phyloP scores from a whole-genome alignment of 1,140 invertebrate species.

The Musca vetustissima region DNA sequence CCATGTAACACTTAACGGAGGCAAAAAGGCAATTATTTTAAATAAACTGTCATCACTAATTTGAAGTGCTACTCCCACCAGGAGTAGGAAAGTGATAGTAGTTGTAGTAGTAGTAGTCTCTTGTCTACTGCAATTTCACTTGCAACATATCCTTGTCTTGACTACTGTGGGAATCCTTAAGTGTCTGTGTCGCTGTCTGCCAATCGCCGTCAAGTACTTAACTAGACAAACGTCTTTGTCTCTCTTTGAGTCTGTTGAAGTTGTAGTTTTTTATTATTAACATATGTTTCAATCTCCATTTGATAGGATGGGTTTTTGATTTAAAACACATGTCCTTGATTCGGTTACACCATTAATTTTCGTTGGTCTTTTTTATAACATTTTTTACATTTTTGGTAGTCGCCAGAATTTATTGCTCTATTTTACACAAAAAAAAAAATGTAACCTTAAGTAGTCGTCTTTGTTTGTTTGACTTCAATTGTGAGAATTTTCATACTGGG shows the following conservation, averaged over 20 bases:
- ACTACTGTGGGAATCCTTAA: constrained; percentile 21
- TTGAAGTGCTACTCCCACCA: constrained; percentile 11
- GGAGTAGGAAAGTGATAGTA: no score
- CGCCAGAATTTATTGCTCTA: no score
- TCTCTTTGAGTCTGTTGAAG: no score
- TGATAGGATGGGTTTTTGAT: neutral
- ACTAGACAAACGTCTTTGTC: no score
- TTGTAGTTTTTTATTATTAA: constrained; percentile 11
- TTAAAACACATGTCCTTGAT: constrained; percentile 18
- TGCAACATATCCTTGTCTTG: neutral
- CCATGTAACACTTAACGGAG: neutral
- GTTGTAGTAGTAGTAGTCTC: neutral
- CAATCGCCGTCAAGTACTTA: neutral
- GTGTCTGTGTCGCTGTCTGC: neutral
- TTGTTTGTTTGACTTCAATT: no score
- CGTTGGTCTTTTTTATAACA: no score
- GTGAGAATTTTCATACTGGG: no score
- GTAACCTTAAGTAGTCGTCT: no score
- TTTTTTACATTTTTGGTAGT: no score
- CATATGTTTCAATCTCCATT: neutral
- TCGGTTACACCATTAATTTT: neutral
- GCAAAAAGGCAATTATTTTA: constrained; percentile 11
- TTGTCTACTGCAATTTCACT: neutral
- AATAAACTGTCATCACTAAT: constrained; percentile 24
- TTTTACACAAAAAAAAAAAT: no score